phyloP scores from a whole-genome alignment of 1,140 invertebrate genomes.

The Thaumatotibia leucotreta region DNA sequence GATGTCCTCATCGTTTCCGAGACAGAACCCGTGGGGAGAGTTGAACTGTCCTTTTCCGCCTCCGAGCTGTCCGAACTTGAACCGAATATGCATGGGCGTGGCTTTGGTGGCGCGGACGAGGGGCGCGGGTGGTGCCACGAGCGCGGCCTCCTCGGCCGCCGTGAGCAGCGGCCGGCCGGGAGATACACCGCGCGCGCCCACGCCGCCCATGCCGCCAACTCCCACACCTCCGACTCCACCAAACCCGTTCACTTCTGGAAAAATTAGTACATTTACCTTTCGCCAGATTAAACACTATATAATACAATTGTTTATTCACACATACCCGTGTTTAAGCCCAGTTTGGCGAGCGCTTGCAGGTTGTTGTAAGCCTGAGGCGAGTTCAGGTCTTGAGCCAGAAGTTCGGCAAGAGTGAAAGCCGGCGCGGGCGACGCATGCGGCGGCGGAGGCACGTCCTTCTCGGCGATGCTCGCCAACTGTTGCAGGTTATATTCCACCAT shows the following conservation, averaged over 20 bases:
- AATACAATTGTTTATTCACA: slow-evolving; percentile 10
- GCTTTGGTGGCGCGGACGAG: slow-evolving; percentile 82
- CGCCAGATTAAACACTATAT: neutral
- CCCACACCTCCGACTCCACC: slow-evolving; percentile 49
- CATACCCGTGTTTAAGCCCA: slow-evolving; percentile 85
- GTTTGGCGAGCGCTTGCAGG: slow-evolving; percentile 90
- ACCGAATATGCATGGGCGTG: slow-evolving; percentile 90
- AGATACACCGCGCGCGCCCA: slow-evolving; percentile 73
- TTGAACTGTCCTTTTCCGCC: slow-evolving; percentile 95
- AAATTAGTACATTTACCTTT: slow-evolving; percentile 13
- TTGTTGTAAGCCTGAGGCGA: slow-evolving; percentile 89
- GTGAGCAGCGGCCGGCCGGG: slow-evolving; percentile 66
- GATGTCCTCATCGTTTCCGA: slow-evolving; percentile 95
- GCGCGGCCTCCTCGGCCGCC: slow-evolving; percentile 65
- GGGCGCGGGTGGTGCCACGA: slow-evolving; percentile 60
- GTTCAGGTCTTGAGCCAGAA: slow-evolving; percentile 83
- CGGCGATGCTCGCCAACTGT: slow-evolving; percentile 86
- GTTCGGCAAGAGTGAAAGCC: slow-evolving; percentile 83
- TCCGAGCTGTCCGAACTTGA: slow-evolving; percentile 96
- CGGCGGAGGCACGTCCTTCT: slow-evolving; percentile 75
- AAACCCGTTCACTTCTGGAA: slow-evolving; percentile 68
- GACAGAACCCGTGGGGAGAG: slow-evolving; percentile 97
- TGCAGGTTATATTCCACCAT: slow-evolving; percentile 91
- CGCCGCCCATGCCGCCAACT: slow-evolving; percentile 43
- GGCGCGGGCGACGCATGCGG: slow-evolving; percentile 82